Evolutionary conservation across 1,140 invertebrate species (phyloP), one percentile per base, ranked within the genome.

Genomic region (Pantala flavescens): DNA sequence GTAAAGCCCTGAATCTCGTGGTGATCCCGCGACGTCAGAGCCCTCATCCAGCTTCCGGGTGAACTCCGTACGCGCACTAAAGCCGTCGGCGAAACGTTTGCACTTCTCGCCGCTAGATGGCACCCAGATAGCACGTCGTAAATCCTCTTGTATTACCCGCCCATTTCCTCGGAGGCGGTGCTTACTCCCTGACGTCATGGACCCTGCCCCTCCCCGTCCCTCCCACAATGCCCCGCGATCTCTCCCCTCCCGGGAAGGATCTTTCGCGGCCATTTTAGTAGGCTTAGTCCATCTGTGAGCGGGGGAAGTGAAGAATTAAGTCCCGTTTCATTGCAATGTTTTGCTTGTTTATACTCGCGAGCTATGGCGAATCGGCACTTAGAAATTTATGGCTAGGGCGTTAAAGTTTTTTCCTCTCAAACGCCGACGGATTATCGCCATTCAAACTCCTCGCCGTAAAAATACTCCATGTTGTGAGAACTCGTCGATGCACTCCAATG

Each of bases 141-240:
- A 75, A 75, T 75, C 75, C 75, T 73, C 49, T 75, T 72, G 24
- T 55, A 63, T 72, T 75, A 72, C 75, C 75, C 75, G 75, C 75
- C 75, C 75, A 72, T 72, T 70, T 71, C 43, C 43, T 49, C 43
- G 71, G 71, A 72, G 75, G 75, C 75, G 75, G 75, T 24, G 24
- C 75, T 75, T 75, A 24, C 24, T 24, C 28, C 12, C 71, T 75
- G 75, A 75, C 75, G 75, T 75, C 75, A 75, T 24, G 7, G 36
- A 21, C 43, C n/a, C 49, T 73, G 63, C 55, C 24, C 71, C 23
- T 73, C 71, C 71, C 24, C 75, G 10, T 28, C 63, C 72, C 71
- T 71, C 71, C 71, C 74, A 73, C 74, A 23, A 43, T 71, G 24
- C 74, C n/a, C 49, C 14, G 12, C 49, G 49, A 21, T 63, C 49